phyloP scores from a whole-genome alignment of 2,113 vertebrate species.

The Isurus oxyrinchus region DNA sequence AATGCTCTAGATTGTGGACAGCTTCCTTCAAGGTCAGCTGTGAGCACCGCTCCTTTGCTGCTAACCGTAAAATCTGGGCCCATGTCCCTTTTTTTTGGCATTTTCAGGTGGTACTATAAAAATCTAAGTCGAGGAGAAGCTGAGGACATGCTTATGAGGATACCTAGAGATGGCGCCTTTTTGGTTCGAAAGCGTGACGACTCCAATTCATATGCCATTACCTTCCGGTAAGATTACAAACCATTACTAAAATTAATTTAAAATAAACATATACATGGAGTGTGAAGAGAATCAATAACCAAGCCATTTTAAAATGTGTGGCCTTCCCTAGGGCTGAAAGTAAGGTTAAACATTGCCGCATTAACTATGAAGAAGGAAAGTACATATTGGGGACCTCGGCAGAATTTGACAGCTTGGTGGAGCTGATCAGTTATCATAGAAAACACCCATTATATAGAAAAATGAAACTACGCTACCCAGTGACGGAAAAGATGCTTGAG shows the following conservation, averaged over 20 bases:
- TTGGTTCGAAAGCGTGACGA: slow-evolving; percentile 84
- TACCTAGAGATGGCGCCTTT: slow-evolving; percentile 92
- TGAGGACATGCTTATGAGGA: slow-evolving; percentile 85
- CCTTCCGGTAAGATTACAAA: slow-evolving; percentile 71
- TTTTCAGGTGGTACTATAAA: slow-evolving; percentile 84
- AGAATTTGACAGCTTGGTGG: slow-evolving; percentile 87
- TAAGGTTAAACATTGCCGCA: slow-evolving; percentile 90
- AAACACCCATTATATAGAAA: slow-evolving; percentile 87
- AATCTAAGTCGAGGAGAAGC: slow-evolving; percentile 89
- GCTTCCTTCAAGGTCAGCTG: too few species aligned
- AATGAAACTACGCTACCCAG: slow-evolving; percentile 87
- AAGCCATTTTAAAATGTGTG: background rate
- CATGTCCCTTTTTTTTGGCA: background rate
- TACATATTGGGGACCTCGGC: slow-evolving; percentile 84
- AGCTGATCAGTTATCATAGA: slow-evolving; percentile 82
- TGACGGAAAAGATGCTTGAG: slow-evolving; percentile 78
- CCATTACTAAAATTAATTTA: background rate
- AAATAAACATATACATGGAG: background rate
- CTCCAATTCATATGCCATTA: slow-evolving; percentile 82
- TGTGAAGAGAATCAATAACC: background rate
- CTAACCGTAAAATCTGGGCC: background rate
- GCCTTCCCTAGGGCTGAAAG: slow-evolving; percentile 71
- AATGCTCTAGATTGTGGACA: too few species aligned
- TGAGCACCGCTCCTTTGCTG: too few species aligned
- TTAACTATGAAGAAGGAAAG: slow-evolving; percentile 74